Conservation (phyloP, 2,113 vertebrate species). For the Strix aluco region DNA sequence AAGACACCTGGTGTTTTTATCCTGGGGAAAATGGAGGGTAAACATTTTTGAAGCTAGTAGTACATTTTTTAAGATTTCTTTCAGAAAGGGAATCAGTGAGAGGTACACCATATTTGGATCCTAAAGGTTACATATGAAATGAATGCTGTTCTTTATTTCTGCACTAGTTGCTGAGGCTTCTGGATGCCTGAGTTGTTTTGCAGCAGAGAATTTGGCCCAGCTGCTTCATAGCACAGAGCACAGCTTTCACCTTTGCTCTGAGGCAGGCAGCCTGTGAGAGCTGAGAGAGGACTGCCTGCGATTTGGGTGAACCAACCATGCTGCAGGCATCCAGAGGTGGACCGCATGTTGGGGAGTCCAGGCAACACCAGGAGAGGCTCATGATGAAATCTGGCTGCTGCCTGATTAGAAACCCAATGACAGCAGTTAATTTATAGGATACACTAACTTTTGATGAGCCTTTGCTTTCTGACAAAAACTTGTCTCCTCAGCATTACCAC, state of each 20-base stretch:
- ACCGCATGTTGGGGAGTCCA: fast-evolving
- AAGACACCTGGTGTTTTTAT: not conserved
- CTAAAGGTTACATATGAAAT: not conserved
- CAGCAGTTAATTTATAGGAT: not conserved
- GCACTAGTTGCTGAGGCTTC: not conserved
- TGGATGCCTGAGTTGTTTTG: not conserved
- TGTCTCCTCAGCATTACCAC: not conserved
- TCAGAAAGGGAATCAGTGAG: not conserved
- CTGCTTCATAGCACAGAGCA: not conserved
- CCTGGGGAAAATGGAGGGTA: not conserved
- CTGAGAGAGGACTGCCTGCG: not conserved
- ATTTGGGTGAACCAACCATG: not conserved
- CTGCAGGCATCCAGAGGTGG: not conserved
- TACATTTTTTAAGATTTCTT: not conserved
- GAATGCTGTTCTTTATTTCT: not conserved
- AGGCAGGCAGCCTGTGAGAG: not conserved
- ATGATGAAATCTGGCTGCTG: not conserved
- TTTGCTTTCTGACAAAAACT: not conserved
- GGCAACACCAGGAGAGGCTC: not conserved
- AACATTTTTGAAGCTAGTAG: not conserved
- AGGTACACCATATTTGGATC: not conserved
- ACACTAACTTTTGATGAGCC: not conserved
- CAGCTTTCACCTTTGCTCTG: not conserved
- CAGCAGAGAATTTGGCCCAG: not conserved
- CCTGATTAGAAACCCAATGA: not conserved